Percentiles rank a stretch among this genome's conserved stretches.
Conservation (phyloP, 2,888 invertebrate species). For the Ctena decussata region DNA sequence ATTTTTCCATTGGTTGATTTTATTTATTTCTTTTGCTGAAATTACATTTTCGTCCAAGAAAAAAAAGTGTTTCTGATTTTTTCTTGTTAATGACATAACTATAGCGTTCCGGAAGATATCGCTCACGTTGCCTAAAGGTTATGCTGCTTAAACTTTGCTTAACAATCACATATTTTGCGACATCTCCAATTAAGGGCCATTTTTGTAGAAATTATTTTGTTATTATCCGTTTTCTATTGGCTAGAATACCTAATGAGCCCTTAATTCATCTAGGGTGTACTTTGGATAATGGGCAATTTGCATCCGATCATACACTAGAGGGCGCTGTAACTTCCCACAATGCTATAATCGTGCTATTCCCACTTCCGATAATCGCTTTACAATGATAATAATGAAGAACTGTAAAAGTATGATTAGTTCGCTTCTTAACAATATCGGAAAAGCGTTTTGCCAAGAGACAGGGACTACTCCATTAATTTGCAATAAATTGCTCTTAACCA, state of each 20-base stretch:
- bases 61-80: too few relatives aligned
- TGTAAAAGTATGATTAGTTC: conserved; percentile 12
- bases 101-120: neutral
- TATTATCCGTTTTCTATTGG: conserved; percentile 46
- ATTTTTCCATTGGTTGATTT: too few relatives aligned
- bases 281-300: conserved; percentile 69
- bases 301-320: conserved; percentile 50
- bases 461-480: conserved; percentile 67
- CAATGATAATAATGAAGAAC: conserved; percentile 64
- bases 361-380: conserved; percentile 64
- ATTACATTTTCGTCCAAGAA: too few relatives aligned
- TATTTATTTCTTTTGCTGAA: too few relatives aligned
- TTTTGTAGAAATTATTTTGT: conserved; percentile 1
- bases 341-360: conserved; percentile 5
- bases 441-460: conserved; percentile 58
- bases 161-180: conserved; percentile 17
- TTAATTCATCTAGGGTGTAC: conserved; percentile 65
- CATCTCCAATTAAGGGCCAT: conserved; percentile 6
- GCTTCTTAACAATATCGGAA: conserved; percentile 14
- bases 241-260: conserved; percentile 65
- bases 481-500: conserved; percentile 69
- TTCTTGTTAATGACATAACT: neutral
- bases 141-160: conserved; percentile 7
- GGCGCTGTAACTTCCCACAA: conserved; percentile 4
- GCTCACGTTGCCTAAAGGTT: neutral